A percentile compares a stretch with the other conserved stretches of the same genome.
phyloP scores from a whole-genome alignment of 2,888 invertebrate species.

The Meliscaeva auricollis region DNA sequence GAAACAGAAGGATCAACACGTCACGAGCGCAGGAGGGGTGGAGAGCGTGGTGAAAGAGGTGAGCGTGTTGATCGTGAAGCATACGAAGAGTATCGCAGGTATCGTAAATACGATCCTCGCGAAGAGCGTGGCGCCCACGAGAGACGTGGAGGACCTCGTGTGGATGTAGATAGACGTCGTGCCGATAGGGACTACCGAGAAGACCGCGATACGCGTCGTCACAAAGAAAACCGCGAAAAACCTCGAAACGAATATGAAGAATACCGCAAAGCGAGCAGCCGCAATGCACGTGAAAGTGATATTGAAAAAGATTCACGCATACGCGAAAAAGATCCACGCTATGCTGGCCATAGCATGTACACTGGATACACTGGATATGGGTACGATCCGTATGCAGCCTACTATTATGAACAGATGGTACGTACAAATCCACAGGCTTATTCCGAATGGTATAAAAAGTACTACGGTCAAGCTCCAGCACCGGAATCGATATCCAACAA shows the following conservation, averaged over 20 bases:
- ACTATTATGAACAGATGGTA: conserved; percentile 91
- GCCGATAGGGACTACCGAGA: conserved; percentile 77
- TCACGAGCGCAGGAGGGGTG: conserved; percentile 79
- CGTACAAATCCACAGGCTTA: conserved; percentile 92
- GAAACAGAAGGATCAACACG: conserved; percentile 86
- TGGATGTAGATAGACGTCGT: conserved; percentile 76
- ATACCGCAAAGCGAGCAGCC: conserved; percentile 82
- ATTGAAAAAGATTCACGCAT: conserved; percentile 79
- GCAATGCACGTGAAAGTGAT: conserved; percentile 82
- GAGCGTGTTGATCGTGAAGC: conserved; percentile 79
- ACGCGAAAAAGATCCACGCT: conserved; percentile 78
- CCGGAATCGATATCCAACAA: conserved; percentile 82
- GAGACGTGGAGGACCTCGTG: conserved; percentile 68
- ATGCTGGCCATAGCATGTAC: conserved; percentile 77
- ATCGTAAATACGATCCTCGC: conserved; percentile 60
- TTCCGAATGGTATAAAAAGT: conserved; percentile 91
- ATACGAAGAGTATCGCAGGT: conserved; percentile 78
- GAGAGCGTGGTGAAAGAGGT: conserved; percentile 77
- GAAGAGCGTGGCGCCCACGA: conserved; percentile 73
- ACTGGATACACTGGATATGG: conserved; percentile 79
- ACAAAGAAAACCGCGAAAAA: conserved; percentile 71
- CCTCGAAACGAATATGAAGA: conserved; percentile 81
- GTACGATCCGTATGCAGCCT: conserved; percentile 87
- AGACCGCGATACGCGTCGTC: conserved; percentile 77
- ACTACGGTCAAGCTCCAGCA: conserved; percentile 84